Conservation (phyloP, 23 tunicate genomes). For the Ciona savignyi region DNA sequence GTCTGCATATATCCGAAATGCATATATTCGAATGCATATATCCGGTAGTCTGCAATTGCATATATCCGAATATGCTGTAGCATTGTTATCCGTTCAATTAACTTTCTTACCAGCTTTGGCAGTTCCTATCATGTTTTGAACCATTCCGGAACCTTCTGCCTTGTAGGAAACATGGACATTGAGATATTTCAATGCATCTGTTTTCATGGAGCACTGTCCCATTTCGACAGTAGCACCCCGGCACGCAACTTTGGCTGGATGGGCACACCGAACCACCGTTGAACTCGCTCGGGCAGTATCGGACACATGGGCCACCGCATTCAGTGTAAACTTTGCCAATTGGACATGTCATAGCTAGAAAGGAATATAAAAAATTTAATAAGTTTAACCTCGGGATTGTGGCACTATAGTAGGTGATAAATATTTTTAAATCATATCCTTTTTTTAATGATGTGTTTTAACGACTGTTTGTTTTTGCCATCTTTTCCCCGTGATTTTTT, state of each 20-base stretch:
- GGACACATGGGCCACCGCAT: slow-evolving; percentile 80
- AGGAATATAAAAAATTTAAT: too few species aligned
- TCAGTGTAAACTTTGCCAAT: slow-evolving; percentile 51
- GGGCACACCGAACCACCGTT: slow-evolving; percentile 40
- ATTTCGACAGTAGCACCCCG: slow-evolving; percentile 82
- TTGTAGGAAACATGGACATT: slow-evolving; percentile 61
- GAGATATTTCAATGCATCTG: slow-evolving; percentile 37
- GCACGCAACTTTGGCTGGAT: slow-evolving; percentile 50
- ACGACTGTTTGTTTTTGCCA: too few species aligned
- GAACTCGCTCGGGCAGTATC: slow-evolving; percentile 62
- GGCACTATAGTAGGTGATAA: too few species aligned
- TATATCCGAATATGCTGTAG: background rate
- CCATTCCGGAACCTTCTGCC: slow-evolving; percentile 46
- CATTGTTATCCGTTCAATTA: background rate
- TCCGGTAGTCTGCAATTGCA: background rate
- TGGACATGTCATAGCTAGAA: slow-evolving; percentile 39
- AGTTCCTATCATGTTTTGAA: slow-evolving; percentile 51
- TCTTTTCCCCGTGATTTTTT: too few species aligned
- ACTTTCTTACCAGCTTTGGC: slow-evolving; percentile 60
- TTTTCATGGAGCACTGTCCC: slow-evolving; percentile 56
- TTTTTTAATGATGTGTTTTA: too few species aligned
- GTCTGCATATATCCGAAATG: too few species aligned
- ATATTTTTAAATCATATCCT: too few species aligned
- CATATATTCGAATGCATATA: background rate
- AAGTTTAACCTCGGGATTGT: too few species aligned